phyloP scores from a whole-genome alignment of 2,797 vertebrate species.

The Malacoraja senta region DNA sequence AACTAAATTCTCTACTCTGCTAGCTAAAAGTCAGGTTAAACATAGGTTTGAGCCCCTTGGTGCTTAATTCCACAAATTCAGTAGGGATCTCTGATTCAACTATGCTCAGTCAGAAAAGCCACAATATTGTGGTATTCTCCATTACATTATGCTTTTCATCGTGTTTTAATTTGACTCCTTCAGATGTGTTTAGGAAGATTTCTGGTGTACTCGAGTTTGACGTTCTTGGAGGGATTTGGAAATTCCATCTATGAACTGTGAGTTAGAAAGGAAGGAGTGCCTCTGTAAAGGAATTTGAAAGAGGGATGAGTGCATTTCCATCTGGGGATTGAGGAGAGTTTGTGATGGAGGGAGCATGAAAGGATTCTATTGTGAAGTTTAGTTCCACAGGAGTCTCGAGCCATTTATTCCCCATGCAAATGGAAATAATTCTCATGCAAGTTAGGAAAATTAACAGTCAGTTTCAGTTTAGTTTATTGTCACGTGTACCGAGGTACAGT shows the following conservation, averaged over 20 bases:
- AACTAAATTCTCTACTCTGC: not conserved
- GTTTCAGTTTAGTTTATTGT: too few species aligned
- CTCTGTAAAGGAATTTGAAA: not conserved
- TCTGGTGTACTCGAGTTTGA: not conserved
- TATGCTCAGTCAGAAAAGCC: not conserved
- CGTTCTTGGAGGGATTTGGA: not conserved
- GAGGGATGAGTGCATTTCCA: not conserved
- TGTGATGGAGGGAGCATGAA: not conserved
- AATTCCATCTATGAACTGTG: not conserved
- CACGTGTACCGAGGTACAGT: too few species aligned
- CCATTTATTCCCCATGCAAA: not conserved
- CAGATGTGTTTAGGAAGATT: not conserved
- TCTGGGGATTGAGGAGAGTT: not conserved
- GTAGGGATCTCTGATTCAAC: not conserved
- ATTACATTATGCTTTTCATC: not conserved
- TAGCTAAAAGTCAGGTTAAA: not conserved
- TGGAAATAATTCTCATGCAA: not conserved
- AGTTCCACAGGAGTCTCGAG: not conserved
- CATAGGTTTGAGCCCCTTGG: not conserved
- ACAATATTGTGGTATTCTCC: not conserved
- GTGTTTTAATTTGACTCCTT: not conserved
- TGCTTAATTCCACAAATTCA: not conserved
- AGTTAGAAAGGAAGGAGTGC: not conserved
- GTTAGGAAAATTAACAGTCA: too few species aligned
- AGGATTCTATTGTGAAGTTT: not conserved